These are phyloP conservation scores for Empis livida DNA, from an alignment of 2,888 invertebrate species.

Conservation along the genomic window DNA sequence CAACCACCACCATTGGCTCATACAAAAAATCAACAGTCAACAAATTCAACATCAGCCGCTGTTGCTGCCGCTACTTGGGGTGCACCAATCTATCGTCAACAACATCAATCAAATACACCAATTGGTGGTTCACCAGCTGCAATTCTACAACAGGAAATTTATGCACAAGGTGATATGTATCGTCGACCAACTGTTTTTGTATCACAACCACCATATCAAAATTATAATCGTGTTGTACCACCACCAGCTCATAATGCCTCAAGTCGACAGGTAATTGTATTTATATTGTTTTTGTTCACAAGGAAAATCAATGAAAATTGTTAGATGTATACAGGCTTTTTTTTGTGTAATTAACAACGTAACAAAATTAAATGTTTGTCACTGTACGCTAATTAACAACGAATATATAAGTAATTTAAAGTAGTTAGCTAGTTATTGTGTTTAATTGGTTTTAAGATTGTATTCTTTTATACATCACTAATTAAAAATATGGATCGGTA, in stretches of 20 bases:
- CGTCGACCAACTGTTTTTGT: constrained; percentile 57
- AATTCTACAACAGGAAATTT: constrained; percentile 33
- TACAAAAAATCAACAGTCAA: constrained; percentile 30
- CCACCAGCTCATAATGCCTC: constrained; percentile 37
- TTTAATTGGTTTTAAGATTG: too few species aligned
- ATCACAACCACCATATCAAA: constrained; percentile 38
- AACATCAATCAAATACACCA: constrained; percentile 42
- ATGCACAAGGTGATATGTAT: constrained; percentile 43
- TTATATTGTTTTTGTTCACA: too few species aligned
- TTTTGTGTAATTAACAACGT: too few species aligned
- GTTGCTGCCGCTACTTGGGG: constrained; percentile 24
- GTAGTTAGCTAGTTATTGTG: too few species aligned
- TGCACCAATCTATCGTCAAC: constrained; percentile 32
- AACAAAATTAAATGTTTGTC: too few species aligned
- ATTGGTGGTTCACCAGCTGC: constrained; percentile 34
- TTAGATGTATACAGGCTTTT: too few species aligned
- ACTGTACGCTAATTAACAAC: too few species aligned
- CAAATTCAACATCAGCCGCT: constrained; percentile 23
- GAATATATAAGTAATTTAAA: too few species aligned
- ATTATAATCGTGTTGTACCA: constrained; percentile 33
- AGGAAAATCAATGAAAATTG: too few species aligned
- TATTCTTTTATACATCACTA: too few species aligned
- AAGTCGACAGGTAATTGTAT: constrained; percentile 31
- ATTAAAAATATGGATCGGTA: too few species aligned
- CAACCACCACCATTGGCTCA: constrained; percentile 35